phyloP scores from a whole-genome alignment of 2,797 vertebrate species.

The Galago senegalensis region DNA sequence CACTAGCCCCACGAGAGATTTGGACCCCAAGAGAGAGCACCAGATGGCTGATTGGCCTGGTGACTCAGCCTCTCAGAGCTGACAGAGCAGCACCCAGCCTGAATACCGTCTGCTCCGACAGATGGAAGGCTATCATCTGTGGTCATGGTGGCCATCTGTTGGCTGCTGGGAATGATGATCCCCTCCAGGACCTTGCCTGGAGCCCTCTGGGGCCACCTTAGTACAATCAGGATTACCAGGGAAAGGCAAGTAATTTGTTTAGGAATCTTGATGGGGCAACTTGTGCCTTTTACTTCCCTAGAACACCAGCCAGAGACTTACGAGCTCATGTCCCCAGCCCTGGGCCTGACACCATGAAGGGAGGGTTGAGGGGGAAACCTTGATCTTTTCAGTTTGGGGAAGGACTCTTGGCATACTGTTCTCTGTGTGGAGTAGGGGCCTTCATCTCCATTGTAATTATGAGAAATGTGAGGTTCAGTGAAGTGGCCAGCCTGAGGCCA shows the following conservation, averaged over 20 bases:
- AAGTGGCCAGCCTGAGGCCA: not conserved
- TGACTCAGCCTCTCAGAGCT: not conserved
- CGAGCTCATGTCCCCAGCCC: not conserved
- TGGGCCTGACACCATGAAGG: not conserved
- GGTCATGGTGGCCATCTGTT: slow-evolving; percentile 65
- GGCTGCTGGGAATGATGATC: not conserved
- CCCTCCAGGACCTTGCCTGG: not conserved
- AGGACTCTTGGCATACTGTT: not conserved
- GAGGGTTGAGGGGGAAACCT: not conserved
- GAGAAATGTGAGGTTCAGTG: not conserved
- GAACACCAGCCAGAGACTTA: not conserved
- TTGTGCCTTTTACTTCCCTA: not conserved
- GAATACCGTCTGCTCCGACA: slow-evolving; percentile 61
- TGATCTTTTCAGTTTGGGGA: not conserved
- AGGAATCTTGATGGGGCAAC: not conserved
- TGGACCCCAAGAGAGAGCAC: not conserved
- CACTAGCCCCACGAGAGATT: not conserved
- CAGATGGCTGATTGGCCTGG: slow-evolving; percentile 32
- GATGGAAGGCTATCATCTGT: slow-evolving; percentile 52
- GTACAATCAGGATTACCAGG: not conserved
- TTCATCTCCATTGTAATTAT: not conserved
- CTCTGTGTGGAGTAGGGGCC: not conserved
- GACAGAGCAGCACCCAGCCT: not conserved
- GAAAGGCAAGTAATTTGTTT: not conserved
- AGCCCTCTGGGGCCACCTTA: not conserved